Evolutionary conservation across 1,140 invertebrate species (phyloP), one percentile per base, ranked within the genome.

Genomic region (Linepithema humile): DNA sequence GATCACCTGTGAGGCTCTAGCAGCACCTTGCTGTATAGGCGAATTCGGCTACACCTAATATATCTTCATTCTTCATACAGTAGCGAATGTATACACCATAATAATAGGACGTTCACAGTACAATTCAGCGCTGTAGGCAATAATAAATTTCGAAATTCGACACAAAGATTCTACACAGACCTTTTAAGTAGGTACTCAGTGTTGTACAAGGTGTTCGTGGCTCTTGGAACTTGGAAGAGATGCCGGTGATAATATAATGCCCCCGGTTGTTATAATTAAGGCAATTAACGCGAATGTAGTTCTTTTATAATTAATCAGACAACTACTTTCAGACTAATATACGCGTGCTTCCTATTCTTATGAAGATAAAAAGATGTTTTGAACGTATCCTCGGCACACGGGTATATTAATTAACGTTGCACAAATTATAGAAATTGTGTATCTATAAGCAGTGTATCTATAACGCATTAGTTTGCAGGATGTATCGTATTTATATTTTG

Each of bases 11-110:
- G 82, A 64, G 85, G 82, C 78, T 87, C 38, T 59, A 38, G 29
- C 32, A 40, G 40, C 85, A 83, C 86, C 59, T 84, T 85, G 62
- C 77, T 85, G 86, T 83, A 73, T 85, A 90, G 85, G 82, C 85
- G 87, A 85, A 90, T 91, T 92, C 86, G 85, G 90, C 85, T 89
- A 91, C 91, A 87, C 86, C 88, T 90, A 88, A 92, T 92, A 90
- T 87, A 86, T 91, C 90, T 73, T 35, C 57, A 88, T 88, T 59
- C 45, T 84, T 89, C 75, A 64, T 35, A 50, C 20, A 57, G 65
- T 69, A 40, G 26, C 70, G 0, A 50, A 45, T 20, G 20, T 73
- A 17, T 32, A 32, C 43, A 3, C 20, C 23, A 38, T 20, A 83
- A 62, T 38, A 64, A 77, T 62, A 7, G 72, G 35, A 40, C 9